These are phyloP conservation scores for Rhodinocichla rosea DNA, from an alignment of 2,113 vertebrate genomes.

Conservation along the genomic window DNA sequence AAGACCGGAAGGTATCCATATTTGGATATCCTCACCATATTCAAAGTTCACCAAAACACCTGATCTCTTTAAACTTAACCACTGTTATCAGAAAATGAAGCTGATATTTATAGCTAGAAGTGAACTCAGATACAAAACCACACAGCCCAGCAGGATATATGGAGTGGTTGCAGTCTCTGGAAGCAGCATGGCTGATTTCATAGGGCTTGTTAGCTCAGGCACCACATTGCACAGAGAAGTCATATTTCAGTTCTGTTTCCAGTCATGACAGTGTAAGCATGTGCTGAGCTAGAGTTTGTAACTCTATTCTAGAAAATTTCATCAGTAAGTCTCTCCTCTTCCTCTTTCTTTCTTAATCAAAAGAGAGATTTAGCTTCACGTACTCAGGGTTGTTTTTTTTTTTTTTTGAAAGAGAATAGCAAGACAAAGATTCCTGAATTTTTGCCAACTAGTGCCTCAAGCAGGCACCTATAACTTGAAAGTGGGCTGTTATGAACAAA, in stretches of 20 bases:
- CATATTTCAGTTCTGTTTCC: not conserved
- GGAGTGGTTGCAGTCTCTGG: not conserved
- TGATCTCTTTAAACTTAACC: not conserved
- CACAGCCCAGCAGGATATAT: fast-evolving
- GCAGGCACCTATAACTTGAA: not conserved
- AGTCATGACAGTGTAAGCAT: not conserved
- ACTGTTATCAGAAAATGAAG: not conserved
- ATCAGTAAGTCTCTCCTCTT: not conserved
- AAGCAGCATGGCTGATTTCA: not conserved
- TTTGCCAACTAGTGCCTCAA: not conserved
- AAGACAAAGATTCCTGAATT: not conserved
- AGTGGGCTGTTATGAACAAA: not conserved
- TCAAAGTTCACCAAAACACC: not conserved
- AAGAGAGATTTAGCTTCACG: not conserved
- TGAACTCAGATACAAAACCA: not conserved
- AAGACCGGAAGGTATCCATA: not conserved
- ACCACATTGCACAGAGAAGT: not conserved
- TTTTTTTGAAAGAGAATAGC: not conserved
- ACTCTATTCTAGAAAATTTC: not conserved
- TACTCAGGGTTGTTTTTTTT: not conserved
- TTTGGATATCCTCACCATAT: not conserved
- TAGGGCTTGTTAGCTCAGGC: not conserved
- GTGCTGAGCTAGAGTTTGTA: not conserved
- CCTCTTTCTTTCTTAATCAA: not conserved
- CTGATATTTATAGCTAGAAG: not conserved